Percentiles rank a stretch among this genome's conserved stretches.
These are phyloP conservation scores for Seriola dumerili DNA, from an alignment of 2,113 vertebrate genomes.

Conservation along the genomic window DNA sequence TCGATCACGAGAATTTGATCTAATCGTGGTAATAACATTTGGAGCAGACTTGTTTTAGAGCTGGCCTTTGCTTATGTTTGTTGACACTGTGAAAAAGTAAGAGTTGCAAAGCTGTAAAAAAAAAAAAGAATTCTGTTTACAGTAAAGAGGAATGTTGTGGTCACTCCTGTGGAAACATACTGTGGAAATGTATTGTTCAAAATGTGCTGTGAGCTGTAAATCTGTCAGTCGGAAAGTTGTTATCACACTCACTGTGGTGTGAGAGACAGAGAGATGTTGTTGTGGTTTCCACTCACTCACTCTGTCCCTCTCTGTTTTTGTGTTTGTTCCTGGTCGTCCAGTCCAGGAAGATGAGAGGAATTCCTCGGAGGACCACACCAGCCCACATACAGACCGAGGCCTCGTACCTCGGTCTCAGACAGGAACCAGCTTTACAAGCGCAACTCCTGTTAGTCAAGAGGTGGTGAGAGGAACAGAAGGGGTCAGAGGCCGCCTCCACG, in stretches of 20 bases:
- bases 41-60: not conserved
- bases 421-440: slow-evolving; percentile 47
- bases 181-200: slow-evolving; percentile 36
- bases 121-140: slow-evolving; percentile 6
- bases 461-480: not conserved
- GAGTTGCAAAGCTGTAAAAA: not conserved
- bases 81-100: not conserved
- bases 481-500: slow-evolving; percentile 31
- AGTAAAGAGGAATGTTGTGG: not conserved
- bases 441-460: slow-evolving; percentile 37
- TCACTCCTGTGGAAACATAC: not conserved
- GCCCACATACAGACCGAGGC: slow-evolving; percentile 25
- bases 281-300: slow-evolving; percentile 62
- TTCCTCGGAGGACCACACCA: slow-evolving; percentile 60
- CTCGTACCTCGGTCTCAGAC: slow-evolving; percentile 22
- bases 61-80: not conserved
- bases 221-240: slow-evolving; percentile 61
- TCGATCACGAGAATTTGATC: slow-evolving; percentile 43
- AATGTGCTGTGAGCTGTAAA: slow-evolving; percentile 26
- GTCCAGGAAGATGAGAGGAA: slow-evolving; percentile 72
- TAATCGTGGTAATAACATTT: slow-evolving; percentile 40
- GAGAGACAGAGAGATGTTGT: slow-evolving; percentile 35
- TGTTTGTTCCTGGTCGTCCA: slow-evolving; percentile 70
- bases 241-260: slow-evolving; percentile 36
- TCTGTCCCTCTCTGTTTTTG: slow-evolving; percentile 46